Evolutionary conservation across 2,888 invertebrate species (phyloP), one percentile per base, ranked within the genome.

Genomic region (Nomada ruficornis): DNA sequence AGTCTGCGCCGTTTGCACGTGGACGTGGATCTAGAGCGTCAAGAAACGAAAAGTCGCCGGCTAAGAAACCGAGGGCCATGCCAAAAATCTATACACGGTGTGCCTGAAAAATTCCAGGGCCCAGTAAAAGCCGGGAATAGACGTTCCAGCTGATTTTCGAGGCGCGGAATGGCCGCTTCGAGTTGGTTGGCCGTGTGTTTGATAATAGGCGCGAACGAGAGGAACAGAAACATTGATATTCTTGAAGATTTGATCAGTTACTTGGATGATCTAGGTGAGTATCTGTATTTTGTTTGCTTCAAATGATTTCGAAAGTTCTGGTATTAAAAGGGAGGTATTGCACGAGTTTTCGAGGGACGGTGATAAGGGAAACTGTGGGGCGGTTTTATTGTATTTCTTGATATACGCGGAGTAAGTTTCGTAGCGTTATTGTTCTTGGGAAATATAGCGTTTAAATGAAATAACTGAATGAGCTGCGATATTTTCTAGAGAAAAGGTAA

Each of bases 1-100:
- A 89, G 91, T 85, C 89, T 91, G 91, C 92, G 91, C 91, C 80
- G 86, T 89, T 87, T 84, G 85, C 82, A 83, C 86, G 86, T 88
- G 86, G 76, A 60, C 78, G 71, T 47, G 67, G 64, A 77, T 80
- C 80, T 80, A 79, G 77, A 85, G 75, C 72, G 68, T 71, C 65
- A 54, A 63, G 73, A 77, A 59, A 52, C 47, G 68, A 71, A 77
- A 75, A 77, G 65, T 77, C 74, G 63, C 71, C 71, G 76, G 29
- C 60, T 68, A 76, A 77, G 65, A 81, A 47, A n/a, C 50, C 65
- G 80, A 72, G 78, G 73, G 75, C 82, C 75, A 78, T 89, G 89
- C 89, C 90, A 90, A 91, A 89, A 91, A 88, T 89, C 87, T 87
- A 88, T 89, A 86, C 84, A 71, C 70, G 67, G 78, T 75, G 70